Conservation (phyloP, 2,113 vertebrate genomes). For the Galeopterus variegatus region DNA sequence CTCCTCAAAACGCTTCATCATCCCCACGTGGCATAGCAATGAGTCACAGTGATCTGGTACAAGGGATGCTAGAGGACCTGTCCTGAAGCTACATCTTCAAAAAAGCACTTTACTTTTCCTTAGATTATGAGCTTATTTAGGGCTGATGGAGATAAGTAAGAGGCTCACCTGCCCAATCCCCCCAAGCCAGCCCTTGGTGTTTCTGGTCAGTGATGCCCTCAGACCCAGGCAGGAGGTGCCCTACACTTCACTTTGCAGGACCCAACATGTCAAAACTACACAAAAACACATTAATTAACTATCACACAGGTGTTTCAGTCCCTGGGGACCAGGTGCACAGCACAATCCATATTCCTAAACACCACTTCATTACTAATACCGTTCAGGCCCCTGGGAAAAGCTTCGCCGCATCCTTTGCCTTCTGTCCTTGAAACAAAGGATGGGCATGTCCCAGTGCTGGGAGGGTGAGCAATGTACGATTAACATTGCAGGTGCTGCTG, state of each 20-base stretch:
- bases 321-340: accelerated
- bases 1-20: background rate
- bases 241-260: background rate
- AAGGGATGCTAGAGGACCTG: accelerated
- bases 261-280: background rate
- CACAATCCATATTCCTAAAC: background rate
- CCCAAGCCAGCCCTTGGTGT: background rate
- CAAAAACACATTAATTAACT: background rate
- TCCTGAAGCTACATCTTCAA: background rate
- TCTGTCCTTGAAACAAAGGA: background rate
- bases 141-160: background rate
- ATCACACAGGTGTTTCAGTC: background rate
- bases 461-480: accelerated
- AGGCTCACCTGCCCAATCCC: accelerated
- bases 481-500: accelerated
- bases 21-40: background rate
- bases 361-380: accelerated
- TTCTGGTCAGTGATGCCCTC: background rate
- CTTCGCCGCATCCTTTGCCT: background rate
- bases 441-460: background rate
- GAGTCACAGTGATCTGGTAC: background rate
- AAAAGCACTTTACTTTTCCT: background rate
- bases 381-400: background rate
- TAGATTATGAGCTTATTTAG: background rate
- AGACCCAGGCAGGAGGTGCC: background rate